Conservation (phyloP, 1,140 invertebrate species). For the Melipona quadrifasciata region DNA sequence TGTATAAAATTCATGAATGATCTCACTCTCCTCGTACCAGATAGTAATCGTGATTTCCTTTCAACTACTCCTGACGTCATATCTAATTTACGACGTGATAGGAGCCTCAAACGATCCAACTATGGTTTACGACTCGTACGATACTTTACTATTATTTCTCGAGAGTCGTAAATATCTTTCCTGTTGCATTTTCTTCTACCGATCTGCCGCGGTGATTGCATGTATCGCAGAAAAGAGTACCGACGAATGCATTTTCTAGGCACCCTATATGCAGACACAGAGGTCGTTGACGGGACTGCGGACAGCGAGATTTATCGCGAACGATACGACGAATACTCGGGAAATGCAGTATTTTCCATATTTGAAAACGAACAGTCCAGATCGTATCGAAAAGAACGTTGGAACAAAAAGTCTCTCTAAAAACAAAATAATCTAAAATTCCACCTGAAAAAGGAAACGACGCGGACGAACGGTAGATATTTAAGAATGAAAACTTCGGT, state of each 20-base stretch:
- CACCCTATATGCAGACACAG: slow-evolving; percentile 44
- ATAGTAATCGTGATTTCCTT: slow-evolving; percentile 9
- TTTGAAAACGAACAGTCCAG: no score
- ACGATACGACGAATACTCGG: slow-evolving; percentile 13
- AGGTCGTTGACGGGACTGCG: slow-evolving; percentile 38
- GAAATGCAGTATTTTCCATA: neutral
- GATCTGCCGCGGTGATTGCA: slow-evolving; percentile 44
- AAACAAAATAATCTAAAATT: neutral
- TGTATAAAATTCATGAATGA: neutral
- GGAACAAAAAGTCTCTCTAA: neutral
- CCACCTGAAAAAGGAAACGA: neutral
- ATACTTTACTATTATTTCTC: slow-evolving; percentile 55
- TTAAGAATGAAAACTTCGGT: no score
- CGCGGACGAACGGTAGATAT: neutral
- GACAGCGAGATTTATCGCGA: slow-evolving; percentile 15
- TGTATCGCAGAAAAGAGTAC: slow-evolving; percentile 34
- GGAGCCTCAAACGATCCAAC: slow-evolving; percentile 42
- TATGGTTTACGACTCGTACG: slow-evolving; percentile 53
- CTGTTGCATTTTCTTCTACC: slow-evolving; percentile 53
- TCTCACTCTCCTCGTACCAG: slow-evolving; percentile 1
- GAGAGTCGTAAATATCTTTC: slow-evolving; percentile 54
- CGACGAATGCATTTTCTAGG: slow-evolving; percentile 30
- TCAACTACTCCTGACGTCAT: slow-evolving; percentile 33
- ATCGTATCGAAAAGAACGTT: neutral
- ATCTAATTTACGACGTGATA: slow-evolving; percentile 55